Conservation (phyloP, 2,888 invertebrate species). For the Slavum lentiscoides region DNA sequence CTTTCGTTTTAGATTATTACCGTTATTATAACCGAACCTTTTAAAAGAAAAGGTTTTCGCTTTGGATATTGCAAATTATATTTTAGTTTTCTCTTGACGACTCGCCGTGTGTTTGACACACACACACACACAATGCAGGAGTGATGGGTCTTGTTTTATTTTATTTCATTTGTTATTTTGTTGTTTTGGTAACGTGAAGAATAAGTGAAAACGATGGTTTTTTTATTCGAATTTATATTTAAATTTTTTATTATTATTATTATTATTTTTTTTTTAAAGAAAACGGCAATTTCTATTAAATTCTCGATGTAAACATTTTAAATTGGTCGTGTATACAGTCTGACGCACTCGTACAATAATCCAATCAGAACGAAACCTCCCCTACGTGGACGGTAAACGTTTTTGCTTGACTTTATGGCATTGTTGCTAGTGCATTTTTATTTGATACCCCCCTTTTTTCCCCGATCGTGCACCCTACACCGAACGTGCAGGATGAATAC, state of each 20-base stretch:
- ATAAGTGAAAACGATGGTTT: constrained; percentile 15
- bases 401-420: constrained; percentile 30
- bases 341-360: constrained; percentile 36
- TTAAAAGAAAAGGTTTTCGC: constrained; percentile 12
- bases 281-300: neutral
- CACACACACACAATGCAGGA: neutral
- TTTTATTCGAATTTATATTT: neutral
- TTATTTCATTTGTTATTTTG: neutral
- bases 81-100: constrained; percentile 15
- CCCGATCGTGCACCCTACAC: neutral
- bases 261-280: no score
- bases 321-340: constrained; percentile 40
- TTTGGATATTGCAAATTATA: constrained; percentile 36
- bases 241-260: no score
- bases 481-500: constrained; percentile 32
- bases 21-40: constrained; percentile 39
- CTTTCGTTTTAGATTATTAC: constrained; percentile 27
- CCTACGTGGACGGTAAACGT: constrained; percentile 36
- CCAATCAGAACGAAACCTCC: constrained; percentile 37
- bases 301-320: constrained; percentile 34
- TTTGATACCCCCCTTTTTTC: neutral
- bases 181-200: neutral
- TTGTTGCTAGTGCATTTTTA: constrained; percentile 16
- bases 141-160: constrained; percentile 4
- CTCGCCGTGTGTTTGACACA: constrained; percentile 24